A percentile compares a stretch with the other conserved stretches of the same genome.
Evolutionary conservation across 2,797 vertebrate genomes (phyloP).

Genomic region (Macroramphosus scolopax): DNA sequence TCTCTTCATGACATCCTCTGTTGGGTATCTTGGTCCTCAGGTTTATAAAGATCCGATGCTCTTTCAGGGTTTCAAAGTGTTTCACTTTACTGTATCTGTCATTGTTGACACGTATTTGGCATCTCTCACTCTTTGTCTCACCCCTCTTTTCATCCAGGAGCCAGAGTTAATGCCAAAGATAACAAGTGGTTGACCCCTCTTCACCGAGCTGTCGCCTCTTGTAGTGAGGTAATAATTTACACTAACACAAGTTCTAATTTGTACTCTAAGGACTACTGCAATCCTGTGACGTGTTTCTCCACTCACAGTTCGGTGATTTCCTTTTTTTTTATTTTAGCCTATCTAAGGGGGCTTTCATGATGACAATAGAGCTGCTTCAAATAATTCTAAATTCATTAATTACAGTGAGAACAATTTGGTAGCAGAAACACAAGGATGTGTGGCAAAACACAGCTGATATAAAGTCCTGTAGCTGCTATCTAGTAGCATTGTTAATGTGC

Average conservation of each 20-base stretch:
- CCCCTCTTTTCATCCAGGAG: conserved; percentile 79
- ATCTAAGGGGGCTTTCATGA: background rate
- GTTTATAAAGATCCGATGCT: too few species aligned
- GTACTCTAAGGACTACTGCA: background rate
- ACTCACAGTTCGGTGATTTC: background rate
- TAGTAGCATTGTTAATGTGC: too few species aligned
- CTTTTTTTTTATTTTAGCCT: too few species aligned
- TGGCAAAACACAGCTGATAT: too few species aligned
- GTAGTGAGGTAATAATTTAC: conserved; percentile 87
- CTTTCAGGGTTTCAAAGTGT: too few species aligned
- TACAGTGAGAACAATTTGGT: too few species aligned
- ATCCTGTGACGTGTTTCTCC: background rate
- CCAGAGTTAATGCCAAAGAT: conserved; percentile 97
- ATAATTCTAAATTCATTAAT: background rate
- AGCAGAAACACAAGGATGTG: too few species aligned
- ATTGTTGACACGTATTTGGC: too few species aligned
- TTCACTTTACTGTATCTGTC: too few species aligned
- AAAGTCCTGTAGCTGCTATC: too few species aligned
- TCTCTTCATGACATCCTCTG: too few species aligned
- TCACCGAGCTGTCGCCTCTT: conserved; percentile 92
- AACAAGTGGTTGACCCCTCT: conserved; percentile 98
- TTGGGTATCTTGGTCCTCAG: too few species aligned
- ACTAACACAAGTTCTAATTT: conserved; percentile 47
- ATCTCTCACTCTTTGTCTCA: conserved; percentile 11
- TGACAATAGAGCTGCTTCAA: background rate